phyloP scores from a whole-genome alignment of 1,140 invertebrate genomes.

The Tribolium madens region DNA sequence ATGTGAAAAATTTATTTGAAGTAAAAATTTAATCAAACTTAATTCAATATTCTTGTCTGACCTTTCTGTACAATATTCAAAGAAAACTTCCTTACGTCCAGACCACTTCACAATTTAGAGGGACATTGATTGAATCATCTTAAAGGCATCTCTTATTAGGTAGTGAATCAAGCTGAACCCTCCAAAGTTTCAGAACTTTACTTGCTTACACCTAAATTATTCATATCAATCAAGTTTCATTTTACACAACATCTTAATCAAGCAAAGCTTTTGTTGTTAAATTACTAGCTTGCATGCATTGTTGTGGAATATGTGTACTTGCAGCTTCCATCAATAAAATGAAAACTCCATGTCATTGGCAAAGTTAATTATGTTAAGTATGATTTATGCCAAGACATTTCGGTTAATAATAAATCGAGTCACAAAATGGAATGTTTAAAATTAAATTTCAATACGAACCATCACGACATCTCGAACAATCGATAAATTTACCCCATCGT shows the following conservation, averaged over 20 bases:
- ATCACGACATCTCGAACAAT: constrained; percentile 31
- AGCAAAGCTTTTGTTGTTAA: background rate
- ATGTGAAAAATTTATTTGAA: background rate
- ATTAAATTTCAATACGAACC: constrained; percentile 38
- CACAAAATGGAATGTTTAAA: constrained; percentile 28
- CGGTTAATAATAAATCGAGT: constrained; percentile 22
- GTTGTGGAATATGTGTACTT: background rate
- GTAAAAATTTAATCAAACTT: constrained; percentile 13
- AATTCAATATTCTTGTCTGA: constrained; percentile 26
- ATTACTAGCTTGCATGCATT: background rate
- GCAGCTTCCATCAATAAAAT: background rate
- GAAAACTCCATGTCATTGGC: background rate
- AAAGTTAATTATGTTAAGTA: constrained; percentile 28
- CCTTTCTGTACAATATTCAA: constrained; percentile 26
- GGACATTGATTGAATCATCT: constrained; percentile 36
- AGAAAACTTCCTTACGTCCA: constrained; percentile 22
- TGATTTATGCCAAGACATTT: constrained; percentile 15
- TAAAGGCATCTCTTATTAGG: constrained; percentile 14
- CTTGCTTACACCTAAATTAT: background rate
- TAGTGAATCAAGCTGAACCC: constrained; percentile 5
- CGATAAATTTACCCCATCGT: constrained; percentile 5
- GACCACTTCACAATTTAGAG: constrained; percentile 26
- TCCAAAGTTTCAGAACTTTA: background rate
- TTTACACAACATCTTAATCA: background rate
- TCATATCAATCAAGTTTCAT: background rate